Percentiles rank a stretch among this genome's conserved stretches.
Conservation (phyloP, 2,888 invertebrate genomes). For the Rotaria macrura region DNA sequence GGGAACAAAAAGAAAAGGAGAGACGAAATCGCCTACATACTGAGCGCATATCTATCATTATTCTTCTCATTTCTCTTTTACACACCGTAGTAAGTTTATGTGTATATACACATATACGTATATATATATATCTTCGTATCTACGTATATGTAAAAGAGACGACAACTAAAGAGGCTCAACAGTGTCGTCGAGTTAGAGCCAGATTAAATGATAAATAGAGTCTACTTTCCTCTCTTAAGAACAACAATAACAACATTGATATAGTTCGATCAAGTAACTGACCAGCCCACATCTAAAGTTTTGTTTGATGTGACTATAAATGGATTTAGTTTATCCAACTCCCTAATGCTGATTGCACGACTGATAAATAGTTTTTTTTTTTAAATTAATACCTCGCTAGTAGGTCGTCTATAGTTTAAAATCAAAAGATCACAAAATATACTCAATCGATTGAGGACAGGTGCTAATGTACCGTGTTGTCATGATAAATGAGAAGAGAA, state of each 20-base stretch:
- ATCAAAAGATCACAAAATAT: neutral
- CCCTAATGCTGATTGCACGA: neutral
- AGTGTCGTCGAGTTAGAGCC: neutral
- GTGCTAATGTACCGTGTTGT: neutral
- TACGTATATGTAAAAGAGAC: neutral
- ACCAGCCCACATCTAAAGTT: neutral
- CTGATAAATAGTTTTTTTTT: neutral
- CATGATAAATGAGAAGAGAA: neutral
- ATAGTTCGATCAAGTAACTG: neutral
- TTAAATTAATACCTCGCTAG: no score
- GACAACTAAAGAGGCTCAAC: neutral
- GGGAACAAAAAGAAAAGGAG: neutral
- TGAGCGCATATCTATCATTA: neutral
- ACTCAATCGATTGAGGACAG: neutral
- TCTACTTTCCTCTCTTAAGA: neutral
- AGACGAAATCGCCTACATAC: neutral
- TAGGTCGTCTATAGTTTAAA: neutral
- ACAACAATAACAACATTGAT: neutral
- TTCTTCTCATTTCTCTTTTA: neutral
- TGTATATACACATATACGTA: neutral
- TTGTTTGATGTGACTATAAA: neutral
- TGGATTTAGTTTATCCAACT: neutral
- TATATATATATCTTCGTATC: neutral
- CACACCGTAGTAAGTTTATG: neutral
- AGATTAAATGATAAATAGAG: neutral